Conservation (phyloP, 2,797 vertebrate genomes). For the Gadopsis marmoratus region DNA sequence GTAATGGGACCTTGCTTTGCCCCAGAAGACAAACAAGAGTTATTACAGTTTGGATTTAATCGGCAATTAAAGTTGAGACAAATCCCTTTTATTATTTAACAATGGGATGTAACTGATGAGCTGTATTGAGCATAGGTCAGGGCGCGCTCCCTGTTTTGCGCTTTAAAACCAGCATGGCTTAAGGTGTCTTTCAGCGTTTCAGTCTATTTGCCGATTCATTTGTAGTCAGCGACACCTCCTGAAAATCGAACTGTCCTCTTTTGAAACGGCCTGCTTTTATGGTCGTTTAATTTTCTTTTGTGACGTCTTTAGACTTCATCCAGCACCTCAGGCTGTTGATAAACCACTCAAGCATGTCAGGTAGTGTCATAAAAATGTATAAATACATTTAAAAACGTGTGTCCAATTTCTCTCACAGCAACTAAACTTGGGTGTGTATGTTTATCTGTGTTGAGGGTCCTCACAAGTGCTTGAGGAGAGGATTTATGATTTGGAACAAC, state of each 20-base stretch:
- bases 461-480: background rate
- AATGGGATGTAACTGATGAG: background rate
- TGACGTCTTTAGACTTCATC: conserved; percentile 29
- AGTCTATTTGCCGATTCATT: background rate
- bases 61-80: conserved; percentile 4
- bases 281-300: conserved; percentile 17
- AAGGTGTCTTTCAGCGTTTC: background rate
- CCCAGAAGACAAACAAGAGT: conserved; percentile 20
- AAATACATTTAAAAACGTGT: conserved; percentile 5
- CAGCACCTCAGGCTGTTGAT: conserved; percentile 16
- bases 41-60: conserved; percentile 30
- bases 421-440: background rate
- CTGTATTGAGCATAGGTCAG: background rate
- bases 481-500: background rate
- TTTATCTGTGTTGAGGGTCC: background rate
- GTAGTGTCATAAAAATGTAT: conserved; percentile 18
- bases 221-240: background rate
- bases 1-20: conserved; percentile 10
- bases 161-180: background rate
- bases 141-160: background rate
- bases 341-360: conserved; percentile 17
- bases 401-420: background rate
- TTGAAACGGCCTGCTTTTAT: conserved; percentile 26
- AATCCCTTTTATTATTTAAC: background rate
- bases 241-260: background rate